These are phyloP conservation scores for Agrypnus murinus DNA, from an alignment of 2,888 invertebrate species.

Conservation along the genomic window DNA sequence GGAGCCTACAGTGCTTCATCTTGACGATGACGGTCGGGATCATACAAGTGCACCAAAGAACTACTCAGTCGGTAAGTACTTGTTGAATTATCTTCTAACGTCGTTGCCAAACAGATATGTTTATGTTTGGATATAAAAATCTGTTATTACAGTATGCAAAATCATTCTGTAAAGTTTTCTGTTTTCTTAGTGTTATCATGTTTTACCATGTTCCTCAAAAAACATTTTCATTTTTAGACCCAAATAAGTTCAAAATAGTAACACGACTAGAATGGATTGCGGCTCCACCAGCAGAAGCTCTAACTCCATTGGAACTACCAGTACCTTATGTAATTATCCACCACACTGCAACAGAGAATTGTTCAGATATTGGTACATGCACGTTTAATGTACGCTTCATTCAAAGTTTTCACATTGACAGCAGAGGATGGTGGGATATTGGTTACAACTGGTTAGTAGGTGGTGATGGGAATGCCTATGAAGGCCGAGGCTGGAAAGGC, in stretches of 20 bases:
- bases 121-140: too few species aligned
- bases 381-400: conserved; percentile 76
- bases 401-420: conserved; percentile 82
- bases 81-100: too few species aligned
- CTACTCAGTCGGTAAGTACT: too few species aligned
- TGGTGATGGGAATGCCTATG: conserved; percentile 84
- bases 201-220: too few species aligned
- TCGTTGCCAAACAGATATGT: too few species aligned
- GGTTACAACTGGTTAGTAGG: conserved; percentile 87
- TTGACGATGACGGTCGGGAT: too few species aligned
- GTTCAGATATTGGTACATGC: conserved; percentile 75
- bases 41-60: too few species aligned
- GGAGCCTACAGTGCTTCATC: too few species aligned
- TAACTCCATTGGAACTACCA: conserved; percentile 69
- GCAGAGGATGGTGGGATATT: conserved; percentile 79
- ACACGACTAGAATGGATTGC: conserved; percentile 80
- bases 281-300: conserved; percentile 71
- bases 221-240: conserved; percentile 50
- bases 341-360: conserved; percentile 79
- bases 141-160: too few species aligned
- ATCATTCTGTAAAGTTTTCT: too few species aligned
- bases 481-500: conserved; percentile 84
- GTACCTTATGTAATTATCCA: conserved; percentile 76
- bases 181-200: too few species aligned
- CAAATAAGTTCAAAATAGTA: conserved; percentile 73